Evolutionary conservation across 1,140 invertebrate genomes (phyloP), one percentile per base, ranked within the genome.

Genomic region (Hyphantria cunea): DNA sequence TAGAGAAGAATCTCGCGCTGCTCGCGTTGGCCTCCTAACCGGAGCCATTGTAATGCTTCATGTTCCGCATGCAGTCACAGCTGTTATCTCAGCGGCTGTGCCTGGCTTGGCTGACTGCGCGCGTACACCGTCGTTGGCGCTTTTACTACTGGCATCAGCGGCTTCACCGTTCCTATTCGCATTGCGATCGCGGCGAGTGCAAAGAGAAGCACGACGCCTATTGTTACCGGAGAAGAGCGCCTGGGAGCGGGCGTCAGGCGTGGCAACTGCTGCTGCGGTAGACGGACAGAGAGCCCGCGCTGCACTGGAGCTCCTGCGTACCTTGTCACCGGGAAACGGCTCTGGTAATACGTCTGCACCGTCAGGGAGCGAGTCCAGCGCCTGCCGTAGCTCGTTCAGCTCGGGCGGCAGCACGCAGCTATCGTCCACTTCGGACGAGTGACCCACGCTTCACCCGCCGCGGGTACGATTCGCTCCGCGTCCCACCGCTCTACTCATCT

Each of bases 1-100:
- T 79, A 92, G 95, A 14, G 96, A 96, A 84, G 96, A 97, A 83
- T 94, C 95, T 32, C 92, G 96, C 62, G 95, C 96, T 0, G 96
- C 95, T 3, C 93, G 95, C 54, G 95, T 96, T 47, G 87, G 87
- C 50, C 68, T 90, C 17, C 69, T 90, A 52, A 90, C 87, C 51
- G 96, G 95, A 72, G 93, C 95, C 31, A 76, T 96, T 65, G 92
- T 93, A 69, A 90, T 92, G 64, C 93, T 96, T 3, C 95, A 96
- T 91, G 94, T 95, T n/a, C 92, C 96, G 15, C 93, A 95, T 13
- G 56, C 92, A 94, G 48, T 92, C 25, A 31, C 90, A 93, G 56
- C 92, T 93, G 17, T 96, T 93, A 87, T 95, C 17, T 95, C 95
- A 0, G 78, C 92, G 3, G 89, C 76, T 12, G 79, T 79, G 62